Base-by-base conservation (phyloP, 2,797 vertebrate genomes). In the Simalia tracyae region DNA sequence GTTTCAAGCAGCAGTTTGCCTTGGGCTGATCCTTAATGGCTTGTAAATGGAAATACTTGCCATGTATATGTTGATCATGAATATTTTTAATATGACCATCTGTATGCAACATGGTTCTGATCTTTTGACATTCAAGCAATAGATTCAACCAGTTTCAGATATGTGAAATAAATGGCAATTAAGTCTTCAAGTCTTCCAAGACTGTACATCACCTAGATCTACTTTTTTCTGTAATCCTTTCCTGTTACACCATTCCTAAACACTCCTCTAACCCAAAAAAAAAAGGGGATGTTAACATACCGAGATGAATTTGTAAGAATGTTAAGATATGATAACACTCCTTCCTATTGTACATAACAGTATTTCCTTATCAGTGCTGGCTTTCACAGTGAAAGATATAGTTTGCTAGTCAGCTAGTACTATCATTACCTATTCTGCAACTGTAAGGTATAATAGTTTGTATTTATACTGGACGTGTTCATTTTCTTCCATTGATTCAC, bases 261-360 rank as follows among this genome's bases (percentile, higher is more conserved):
- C 60, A 90, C 54, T 36, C 50, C 59, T n/a, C 56, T 92, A 76
- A 64, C 31, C n/a, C n/a, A n/a, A 50, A 50, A 50, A 50, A 50
- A 72, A 89, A 92, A 92, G 89, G 89, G 42, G 84, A 61, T 86
- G 88, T 92, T 72, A 85, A 85, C 66, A 15, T 56, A 64, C 59
- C 15, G 54, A 57, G 85, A 19, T 90, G 88, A 90, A 84, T 87
- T 54, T 66, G 92, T 42, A 90, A 88, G 85, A 57, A 36, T 57
- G 86, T 91, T 81, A 86, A 90, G 50, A 28, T 87, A 64, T 90
- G 88, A 61, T 54, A 87, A 90, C 89, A 92, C 22, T 54, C n/a
- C 24, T 90, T 90, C 85, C 86, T 84, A 11, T 88, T 88, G 88
- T 87, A n/a, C 89, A 88, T 88, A 88, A 84, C 86, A 11, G 19